Conservation (phyloP, 1,140 invertebrate genomes). For the Bombus haemorrhoidalis region DNA sequence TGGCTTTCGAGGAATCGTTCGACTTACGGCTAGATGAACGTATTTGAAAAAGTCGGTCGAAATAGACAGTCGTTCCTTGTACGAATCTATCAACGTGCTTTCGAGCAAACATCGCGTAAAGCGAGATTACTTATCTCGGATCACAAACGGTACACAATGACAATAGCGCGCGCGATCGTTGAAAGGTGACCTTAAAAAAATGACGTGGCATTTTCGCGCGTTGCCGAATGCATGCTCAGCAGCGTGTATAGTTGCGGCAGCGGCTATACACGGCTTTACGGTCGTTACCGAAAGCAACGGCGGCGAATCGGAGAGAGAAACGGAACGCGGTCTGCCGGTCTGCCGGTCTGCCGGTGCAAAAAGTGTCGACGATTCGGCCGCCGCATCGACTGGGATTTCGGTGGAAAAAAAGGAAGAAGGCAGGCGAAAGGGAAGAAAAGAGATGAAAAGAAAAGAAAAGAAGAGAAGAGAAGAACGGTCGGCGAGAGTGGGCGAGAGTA, state of each 20-base stretch:
- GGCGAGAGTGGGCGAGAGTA: too few relatives aligned
- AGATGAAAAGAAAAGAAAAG: neutral
- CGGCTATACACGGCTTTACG: too few relatives aligned
- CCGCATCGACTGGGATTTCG: neutral
- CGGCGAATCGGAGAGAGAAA: slow-evolving; percentile 14
- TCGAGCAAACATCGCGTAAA: slow-evolving; percentile 61
- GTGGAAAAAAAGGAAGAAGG: slow-evolving; percentile 21
- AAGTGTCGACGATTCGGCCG: neutral
- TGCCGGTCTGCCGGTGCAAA: neutral
- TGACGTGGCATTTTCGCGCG: slow-evolving; percentile 54
- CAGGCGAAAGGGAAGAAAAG: neutral
- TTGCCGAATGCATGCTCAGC: neutral
- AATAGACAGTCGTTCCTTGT: slow-evolving; percentile 36
- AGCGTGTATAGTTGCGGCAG: neutral
- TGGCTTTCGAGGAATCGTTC: too few relatives aligned
- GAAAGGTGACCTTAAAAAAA: slow-evolving; percentile 61
- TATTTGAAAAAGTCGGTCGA: neutral
- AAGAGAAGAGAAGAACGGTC: neutral
- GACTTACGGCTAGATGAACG: too few relatives aligned
- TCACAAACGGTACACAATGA: slow-evolving; percentile 56
- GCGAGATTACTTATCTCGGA: slow-evolving; percentile 65
- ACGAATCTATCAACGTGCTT: slow-evolving; percentile 58
- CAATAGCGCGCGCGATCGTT: slow-evolving; percentile 54
- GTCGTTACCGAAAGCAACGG: neutral
- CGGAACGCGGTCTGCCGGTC: too few relatives aligned